phyloP scores from a whole-genome alignment of 2,113 vertebrate genomes.

The Mesocricetus auratus region DNA sequence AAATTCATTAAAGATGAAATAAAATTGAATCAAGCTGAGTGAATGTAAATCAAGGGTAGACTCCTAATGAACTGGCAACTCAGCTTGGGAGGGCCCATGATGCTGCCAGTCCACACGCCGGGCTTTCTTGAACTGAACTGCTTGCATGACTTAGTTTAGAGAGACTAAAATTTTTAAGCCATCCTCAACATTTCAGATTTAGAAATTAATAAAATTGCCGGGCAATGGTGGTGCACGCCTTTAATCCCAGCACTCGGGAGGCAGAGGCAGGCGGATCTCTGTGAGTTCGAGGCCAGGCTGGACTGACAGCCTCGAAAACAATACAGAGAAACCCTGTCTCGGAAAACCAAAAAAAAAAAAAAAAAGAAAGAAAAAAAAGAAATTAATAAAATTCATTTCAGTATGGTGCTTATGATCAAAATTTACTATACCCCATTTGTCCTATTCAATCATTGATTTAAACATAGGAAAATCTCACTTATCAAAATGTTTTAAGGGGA shows the following conservation, averaged over 20 bases:
- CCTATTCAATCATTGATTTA: background rate
- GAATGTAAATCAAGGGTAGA: slow-evolving; percentile 51
- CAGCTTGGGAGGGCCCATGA: background rate
- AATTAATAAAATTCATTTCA: slow-evolving; percentile 53
- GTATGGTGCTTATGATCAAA: slow-evolving; percentile 49
- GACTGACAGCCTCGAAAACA: no score
- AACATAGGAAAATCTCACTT: background rate
- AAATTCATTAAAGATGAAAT: slow-evolving; percentile 64
- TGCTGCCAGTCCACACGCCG: background rate
- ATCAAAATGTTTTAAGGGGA: background rate
- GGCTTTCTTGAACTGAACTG: background rate
- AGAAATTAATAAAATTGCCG: slow-evolving; percentile 52
- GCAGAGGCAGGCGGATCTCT: no score
- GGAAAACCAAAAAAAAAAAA: no score
- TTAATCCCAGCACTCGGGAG: no score
- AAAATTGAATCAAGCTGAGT: slow-evolving; percentile 57
- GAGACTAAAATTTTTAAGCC: background rate
- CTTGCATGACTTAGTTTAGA: background rate
- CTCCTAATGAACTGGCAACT: background rate
- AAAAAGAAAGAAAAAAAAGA: no score
- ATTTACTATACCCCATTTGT: slow-evolving; percentile 9
- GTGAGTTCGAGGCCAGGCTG: no score
- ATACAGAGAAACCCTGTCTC: no score
- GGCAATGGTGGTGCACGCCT: no score
- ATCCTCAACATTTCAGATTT: background rate